A percentile compares a stretch with the other conserved stretches of the same genome.
Evolutionary conservation across 2,113 vertebrate genomes (phyloP).

Genomic region (Delphinapterus leucas): DNA sequence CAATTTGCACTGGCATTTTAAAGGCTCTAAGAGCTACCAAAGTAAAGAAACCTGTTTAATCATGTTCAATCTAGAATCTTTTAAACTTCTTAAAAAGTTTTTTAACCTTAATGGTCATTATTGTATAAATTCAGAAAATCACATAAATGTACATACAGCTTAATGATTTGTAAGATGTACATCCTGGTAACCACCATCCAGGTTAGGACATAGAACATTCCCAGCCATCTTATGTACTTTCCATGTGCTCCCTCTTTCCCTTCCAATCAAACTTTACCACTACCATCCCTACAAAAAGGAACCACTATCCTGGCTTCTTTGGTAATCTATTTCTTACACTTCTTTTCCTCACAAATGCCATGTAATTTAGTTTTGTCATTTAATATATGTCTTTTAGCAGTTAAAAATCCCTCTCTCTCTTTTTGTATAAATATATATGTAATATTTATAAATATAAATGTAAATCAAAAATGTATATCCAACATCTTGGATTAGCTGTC

Average conservation of each 20-base stretch:
- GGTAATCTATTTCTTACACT: background rate
- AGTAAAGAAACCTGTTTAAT: background rate
- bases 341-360: background rate
- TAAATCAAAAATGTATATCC: background rate
- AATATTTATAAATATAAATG: background rate
- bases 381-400: background rate
- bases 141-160: background rate
- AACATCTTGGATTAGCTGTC: background rate
- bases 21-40: background rate
- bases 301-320: background rate
- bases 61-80: background rate
- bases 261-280: background rate
- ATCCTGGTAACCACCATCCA: background rate
- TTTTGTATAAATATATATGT: background rate
- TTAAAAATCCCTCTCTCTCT: background rate
- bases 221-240: background rate
- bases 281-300: accelerated
- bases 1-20: background rate
- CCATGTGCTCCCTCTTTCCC: no score
- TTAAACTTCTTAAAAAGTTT: background rate
- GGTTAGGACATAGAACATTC: background rate
- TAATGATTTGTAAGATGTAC: background rate
- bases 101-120: background rate
- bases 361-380: background rate
- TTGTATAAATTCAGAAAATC: background rate